Evolutionary conservation across 2,797 vertebrate genomes (phyloP), one percentile per base, ranked within the genome.

Genomic region (Cynopterus sphinx): DNA sequence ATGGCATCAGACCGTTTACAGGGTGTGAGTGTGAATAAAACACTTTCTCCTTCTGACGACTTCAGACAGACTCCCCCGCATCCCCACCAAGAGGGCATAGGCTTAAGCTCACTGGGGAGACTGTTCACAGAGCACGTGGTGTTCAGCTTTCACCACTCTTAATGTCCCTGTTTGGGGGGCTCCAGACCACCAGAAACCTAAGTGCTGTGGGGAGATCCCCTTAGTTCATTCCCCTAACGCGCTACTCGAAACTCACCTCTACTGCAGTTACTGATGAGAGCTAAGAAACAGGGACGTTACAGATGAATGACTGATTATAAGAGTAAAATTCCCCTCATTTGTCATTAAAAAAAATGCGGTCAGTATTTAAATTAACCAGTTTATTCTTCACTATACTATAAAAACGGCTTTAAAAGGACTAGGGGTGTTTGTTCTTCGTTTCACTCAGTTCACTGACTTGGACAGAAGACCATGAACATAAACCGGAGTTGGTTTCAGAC

Each of bases 401-500:
- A 74, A 95, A 95, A 86, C n/a, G 41, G 55, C 28, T 87, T 57
- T 24, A 53, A 77, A 78, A 51, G 26, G 33, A 74, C 41, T 43
- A 9, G 57, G 65, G 59, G 2, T 82, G 28, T 90, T 43, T 79
- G 33, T 87, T 70, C 51, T 19, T 86, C 36, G 31, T 84, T 88
- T 91, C 78, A 93, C 39, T 90, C 24, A 53, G 13, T 39, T 93
- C 74, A 70, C 31, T 74, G 53, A 91, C n/a, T 73, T 71, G 86
- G 24, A 86, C 1, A 92, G 71, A 86, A 36, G 22, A 84, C 67
- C 51, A 85, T 6, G 26, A 96, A 89, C 33, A 86, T 68, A 83
- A 71, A 88, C 33, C 73, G 92, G 51, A 95, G 92, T 43, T 91
- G 41, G 63, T 75, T 95, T 78, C 41, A 68, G 90, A 46, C 63